These are phyloP conservation scores for Stictocephala bisonia DNA, from an alignment of 2,888 invertebrate species.

Conservation along the genomic window DNA sequence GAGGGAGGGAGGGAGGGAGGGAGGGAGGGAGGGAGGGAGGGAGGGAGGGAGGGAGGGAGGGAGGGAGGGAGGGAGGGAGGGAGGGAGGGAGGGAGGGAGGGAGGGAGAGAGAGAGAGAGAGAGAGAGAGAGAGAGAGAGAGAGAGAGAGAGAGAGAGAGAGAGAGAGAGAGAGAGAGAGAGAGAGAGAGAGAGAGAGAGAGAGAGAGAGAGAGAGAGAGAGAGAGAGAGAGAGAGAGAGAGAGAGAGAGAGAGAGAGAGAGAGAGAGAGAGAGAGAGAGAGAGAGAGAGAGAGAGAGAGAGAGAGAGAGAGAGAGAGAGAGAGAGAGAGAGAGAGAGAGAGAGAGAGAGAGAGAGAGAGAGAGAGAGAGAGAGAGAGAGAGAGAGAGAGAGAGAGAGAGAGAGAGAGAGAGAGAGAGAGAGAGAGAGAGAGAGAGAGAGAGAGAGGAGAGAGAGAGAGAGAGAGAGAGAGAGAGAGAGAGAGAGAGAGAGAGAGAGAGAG, in stretches of 20 bases:
- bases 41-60: background rate
- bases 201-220: too few species aligned
- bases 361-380: slow-evolving; percentile 30
- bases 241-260: background rate
- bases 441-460: background rate
- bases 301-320: background rate
- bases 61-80: background rate
- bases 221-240: too few species aligned
- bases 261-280: background rate
- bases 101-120: background rate
- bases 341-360: slow-evolving; percentile 27
- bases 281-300: background rate
- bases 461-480: background rate
- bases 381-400: background rate
- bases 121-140: background rate
- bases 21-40: too few species aligned
- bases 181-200: too few species aligned
- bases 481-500: too few species aligned
- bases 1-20: too few species aligned
- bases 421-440: background rate
- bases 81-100: background rate
- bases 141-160: slow-evolving; percentile 5
- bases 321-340: background rate
- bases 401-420: background rate
- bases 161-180: too few species aligned